phyloP scores from a whole-genome alignment of 1,140 invertebrate species.

The Diorhabda elongata region DNA sequence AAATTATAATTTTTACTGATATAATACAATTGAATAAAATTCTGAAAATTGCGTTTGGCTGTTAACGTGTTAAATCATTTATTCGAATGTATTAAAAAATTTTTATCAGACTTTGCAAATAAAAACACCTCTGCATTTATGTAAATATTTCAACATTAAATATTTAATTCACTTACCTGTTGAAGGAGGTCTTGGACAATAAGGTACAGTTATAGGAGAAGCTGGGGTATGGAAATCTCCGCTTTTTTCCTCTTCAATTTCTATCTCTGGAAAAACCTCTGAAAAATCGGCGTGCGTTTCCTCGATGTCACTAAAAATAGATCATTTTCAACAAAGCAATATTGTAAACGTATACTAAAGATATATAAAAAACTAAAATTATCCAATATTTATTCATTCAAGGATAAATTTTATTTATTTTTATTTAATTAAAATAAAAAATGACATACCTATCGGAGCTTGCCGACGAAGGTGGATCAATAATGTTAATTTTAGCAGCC shows the following conservation, averaged over 20 bases:
- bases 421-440: neutral
- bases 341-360: too few species aligned
- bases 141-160: too few species aligned
- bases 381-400: too few species aligned
- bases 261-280: conserved; percentile 55
- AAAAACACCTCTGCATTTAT: too few species aligned
- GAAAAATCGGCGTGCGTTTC: conserved; percentile 55
- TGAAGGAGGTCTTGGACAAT: conserved; percentile 63
- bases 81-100: too few species aligned
- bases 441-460: conserved; percentile 72
- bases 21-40: too few species aligned
- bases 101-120: too few species aligned
- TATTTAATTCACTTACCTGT: conserved; percentile 51
- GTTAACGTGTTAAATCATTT: too few species aligned
- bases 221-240: conserved; percentile 53
- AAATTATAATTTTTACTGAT: too few species aligned
- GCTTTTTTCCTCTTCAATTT: conserved; percentile 60
- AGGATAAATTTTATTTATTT: too few species aligned
- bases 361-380: too few species aligned
- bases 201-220: conserved; percentile 61
- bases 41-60: too few species aligned
- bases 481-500: conserved; percentile 64
- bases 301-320: conserved; percentile 47
- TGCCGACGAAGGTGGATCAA: conserved; percentile 75
- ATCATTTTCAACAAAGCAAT: neutral